Base-by-base conservation (phyloP, 1,140 invertebrate genomes). In the Medauroidea extradentata region DNA sequence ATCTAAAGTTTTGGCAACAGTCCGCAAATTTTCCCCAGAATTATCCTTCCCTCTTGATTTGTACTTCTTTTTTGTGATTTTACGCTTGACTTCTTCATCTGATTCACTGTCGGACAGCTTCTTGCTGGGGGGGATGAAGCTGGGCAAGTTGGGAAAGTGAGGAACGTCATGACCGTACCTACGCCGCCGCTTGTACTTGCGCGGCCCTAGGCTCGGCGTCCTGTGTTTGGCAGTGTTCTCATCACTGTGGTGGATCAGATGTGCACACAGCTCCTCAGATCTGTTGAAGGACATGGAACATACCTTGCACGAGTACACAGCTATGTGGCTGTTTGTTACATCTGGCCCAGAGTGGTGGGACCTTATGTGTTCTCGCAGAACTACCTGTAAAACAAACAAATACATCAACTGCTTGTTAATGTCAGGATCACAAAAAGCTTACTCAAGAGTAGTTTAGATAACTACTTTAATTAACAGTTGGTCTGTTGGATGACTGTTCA, bases 211-310 rank as follows among this genome's bases (percentile, higher is more conserved):
- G 27, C 79, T 80, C 1, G 88, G 88, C 60, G 89, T 85, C 24
- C 89, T 77, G 65, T 86, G 85, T 70, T 87, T 79, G 1, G 88
- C 89, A 0, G 89, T 92, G 69, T 91, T 91, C 48, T 87, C 83
- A 67, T 92, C 89, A 64, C 88, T 90, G 64, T 92, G 89, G 60
- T 89, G 83, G 24, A 91, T 89, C 44, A 91, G 80, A 74, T 92
- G 89, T 46, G 86, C 81, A 16, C 90, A 87, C 7, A 92, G 74
- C 65, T 91, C 87, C 23, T 83, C 81, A 2, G 88, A 89, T 0
- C 85, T 83, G 18, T 78, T 72, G 63, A 87, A 80, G 19, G 86
- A 79, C 21, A 83, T 80, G 0, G 82, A 81, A 68, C 89, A 92
- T 0, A 91, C 89, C 16, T 86, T 83, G 66, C 89, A 92, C 42